phyloP scores from a whole-genome alignment of 2,888 invertebrate genomes.

The Tetramorium bicarinatum region DNA sequence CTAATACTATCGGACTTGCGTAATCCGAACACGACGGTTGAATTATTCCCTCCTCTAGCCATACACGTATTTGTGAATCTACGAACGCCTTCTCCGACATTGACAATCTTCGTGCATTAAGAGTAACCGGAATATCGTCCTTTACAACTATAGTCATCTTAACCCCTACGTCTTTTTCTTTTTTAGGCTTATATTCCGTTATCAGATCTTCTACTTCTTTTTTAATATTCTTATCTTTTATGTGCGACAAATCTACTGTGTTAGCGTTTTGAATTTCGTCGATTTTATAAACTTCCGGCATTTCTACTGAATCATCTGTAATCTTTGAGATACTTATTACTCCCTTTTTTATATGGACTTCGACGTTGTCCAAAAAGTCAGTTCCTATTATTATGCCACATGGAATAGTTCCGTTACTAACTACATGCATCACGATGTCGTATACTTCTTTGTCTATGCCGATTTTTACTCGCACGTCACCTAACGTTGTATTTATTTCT shows the following conservation, averaged over 20 bases:
- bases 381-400: constrained; percentile 59
- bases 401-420: constrained; percentile 48
- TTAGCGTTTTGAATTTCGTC: constrained; percentile 17
- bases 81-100: not conserved
- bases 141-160: not conserved
- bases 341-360: constrained; percentile 41
- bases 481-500: constrained; percentile 51
- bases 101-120: not conserved
- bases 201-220: constrained; percentile 12
- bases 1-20: not conserved
- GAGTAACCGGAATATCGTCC: not conserved
- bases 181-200: constrained; percentile 50
- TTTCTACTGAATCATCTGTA: not conserved
- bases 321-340: constrained; percentile 47
- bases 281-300: constrained; percentile 1
- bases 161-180: constrained; percentile 27
- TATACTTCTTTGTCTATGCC: constrained; percentile 57
- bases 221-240: constrained; percentile 59
- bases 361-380: constrained; percentile 59
- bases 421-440: constrained; percentile 58
- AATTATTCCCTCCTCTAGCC: not conserved
- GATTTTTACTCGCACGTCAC: constrained; percentile 28
- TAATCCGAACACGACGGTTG: not conserved
- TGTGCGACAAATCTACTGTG: constrained; percentile 69
- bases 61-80: not conserved